Base-by-base conservation (phyloP, 2,113 vertebrate genomes). In the Lipophrys pholis region DNA sequence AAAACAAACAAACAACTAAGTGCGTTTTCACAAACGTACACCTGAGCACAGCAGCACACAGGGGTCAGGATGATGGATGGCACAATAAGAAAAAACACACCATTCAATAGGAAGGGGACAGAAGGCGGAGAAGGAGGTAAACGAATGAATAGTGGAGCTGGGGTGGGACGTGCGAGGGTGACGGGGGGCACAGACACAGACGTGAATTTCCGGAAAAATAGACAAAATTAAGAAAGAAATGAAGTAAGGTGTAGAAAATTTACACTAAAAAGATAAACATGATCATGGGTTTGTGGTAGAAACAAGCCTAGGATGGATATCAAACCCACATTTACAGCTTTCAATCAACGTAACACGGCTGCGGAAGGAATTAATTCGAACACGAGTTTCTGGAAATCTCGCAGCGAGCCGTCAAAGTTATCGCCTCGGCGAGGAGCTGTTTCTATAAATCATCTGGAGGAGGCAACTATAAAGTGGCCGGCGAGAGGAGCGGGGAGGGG, bases 41-140 rank as follows among this genome's bases (percentile, higher is more conserved):
- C 49, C 72, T 80, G 65, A 9, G 56, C 30, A 52, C 45, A 49
- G 39, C 49, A 43, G 64, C 81, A 50, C 70, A 67, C 69, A 75
- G 68, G 15, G 43, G 77, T 62, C 71, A 79, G 43, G 46, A 78
- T 88, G 86, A 91, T 87, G 84, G 81, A 90, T 87, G 81, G 73
- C 21, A 57, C 52, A 76, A 57, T 30, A 30, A 62, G 65, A 35
- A 64, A 80, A 83, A 78, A 81, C 63, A 70, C 74, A 82, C 55
- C 66, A 58, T 45, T 39, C 64, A 73, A 74, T 79, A 57, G 65
- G 21, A 67, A 64, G 48, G 16, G 54, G 16, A 48, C 61, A 2
- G 62, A 48, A 61, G 6, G 52, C 50, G 14, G 16, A 7, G 42
- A n/a, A 38, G 3, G 2, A 49, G 73, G 39, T 30, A 79, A 48